Base-by-base conservation (phyloP, 1,140 invertebrate genomes). In the Apis dorsata region DNA sequence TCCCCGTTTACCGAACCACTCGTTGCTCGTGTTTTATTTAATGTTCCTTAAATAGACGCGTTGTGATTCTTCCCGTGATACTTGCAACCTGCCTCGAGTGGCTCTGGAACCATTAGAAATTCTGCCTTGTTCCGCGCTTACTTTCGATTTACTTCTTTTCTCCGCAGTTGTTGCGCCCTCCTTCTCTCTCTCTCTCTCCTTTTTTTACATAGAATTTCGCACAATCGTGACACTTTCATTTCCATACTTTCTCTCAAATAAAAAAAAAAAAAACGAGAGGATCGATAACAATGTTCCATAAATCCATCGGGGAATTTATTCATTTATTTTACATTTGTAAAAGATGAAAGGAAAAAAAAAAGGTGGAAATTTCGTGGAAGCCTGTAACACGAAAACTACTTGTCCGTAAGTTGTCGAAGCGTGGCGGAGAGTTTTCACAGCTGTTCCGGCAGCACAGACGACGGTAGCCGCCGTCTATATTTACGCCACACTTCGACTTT, bases 401-500 rank as follows among this genome's bases (percentile, higher is more conserved):
- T 28, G 21, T 72, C 59, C 34, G 73, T 62, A 55, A 55, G 55
- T 51, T 44, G 75, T 86, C 73, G 59, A 84, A 87, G 77, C 49
- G 53, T 60, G 72, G 34, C 34, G 34, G 49, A 62, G 79, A 86
- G 85, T 88, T 89, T 89, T 81, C 87, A 73, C 89, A 88, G 88
- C 87, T 90, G 88, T 57, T 75, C 53, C 66, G 63, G 53, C 87
- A 34, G 34, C 34, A 4, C 80, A 86, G 85, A 84, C 34, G 34
- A 5, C 34, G 2, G 86, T 34, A 71, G 81, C 87, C 68, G 68
- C 28, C 60, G 77, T 84, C 85, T 89, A 89, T 86, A 88, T 89
- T 89, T 86, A 86, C 87, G 73, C 73, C 51, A n/a, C 51, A 57
- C 86, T 81, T 83, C 87, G 80, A 59, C 79, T 88, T 88, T 87